A percentile compares a stretch with the other conserved stretches of the same genome.
Evolutionary conservation across 2,888 invertebrate species (phyloP).

Genomic region (Morinoia aosen): DNA sequence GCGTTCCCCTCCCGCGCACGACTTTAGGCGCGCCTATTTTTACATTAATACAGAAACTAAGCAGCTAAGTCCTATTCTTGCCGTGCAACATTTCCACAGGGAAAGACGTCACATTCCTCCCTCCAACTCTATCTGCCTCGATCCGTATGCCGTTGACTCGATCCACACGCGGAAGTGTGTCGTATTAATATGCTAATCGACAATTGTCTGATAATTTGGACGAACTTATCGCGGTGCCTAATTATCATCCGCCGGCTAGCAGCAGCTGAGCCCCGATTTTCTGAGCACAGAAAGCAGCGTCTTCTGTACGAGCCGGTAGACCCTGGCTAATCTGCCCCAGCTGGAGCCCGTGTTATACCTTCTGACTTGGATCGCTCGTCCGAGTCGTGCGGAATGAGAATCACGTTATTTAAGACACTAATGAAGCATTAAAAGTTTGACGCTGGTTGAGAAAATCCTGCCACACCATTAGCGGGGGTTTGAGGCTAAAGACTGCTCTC

Average conservation of each 20-base stretch:
- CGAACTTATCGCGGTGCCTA: constrained; percentile 9
- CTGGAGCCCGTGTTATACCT: not conserved
- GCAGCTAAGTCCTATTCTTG: not conserved
- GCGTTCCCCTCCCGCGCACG: too few species aligned
- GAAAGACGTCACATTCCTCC: too few species aligned
- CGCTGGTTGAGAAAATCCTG: not conserved
- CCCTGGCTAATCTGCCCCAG: not conserved
- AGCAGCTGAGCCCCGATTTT: constrained; percentile 23
- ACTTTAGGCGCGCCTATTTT: too few species aligned
- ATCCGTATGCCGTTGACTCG: not conserved
- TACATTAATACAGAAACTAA: too few species aligned
- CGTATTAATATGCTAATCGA: constrained; percentile 37
- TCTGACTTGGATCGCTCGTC: not conserved
- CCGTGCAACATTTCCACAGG: not conserved
- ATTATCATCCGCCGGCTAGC: not conserved
- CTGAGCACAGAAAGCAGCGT: not conserved
- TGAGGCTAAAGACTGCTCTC: not conserved
- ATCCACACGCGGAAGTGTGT: not conserved
- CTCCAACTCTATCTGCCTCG: not conserved
- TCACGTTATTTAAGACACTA: not conserved
- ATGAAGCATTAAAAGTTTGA: not conserved
- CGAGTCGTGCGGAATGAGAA: not conserved
- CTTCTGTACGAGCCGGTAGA: not conserved
- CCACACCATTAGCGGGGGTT: not conserved
- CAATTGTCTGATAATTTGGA: constrained; percentile 21